These are phyloP conservation scores for Chaenodraco wilsoni DNA, from an alignment of 2,797 vertebrate genomes.

Conservation along the genomic window DNA sequence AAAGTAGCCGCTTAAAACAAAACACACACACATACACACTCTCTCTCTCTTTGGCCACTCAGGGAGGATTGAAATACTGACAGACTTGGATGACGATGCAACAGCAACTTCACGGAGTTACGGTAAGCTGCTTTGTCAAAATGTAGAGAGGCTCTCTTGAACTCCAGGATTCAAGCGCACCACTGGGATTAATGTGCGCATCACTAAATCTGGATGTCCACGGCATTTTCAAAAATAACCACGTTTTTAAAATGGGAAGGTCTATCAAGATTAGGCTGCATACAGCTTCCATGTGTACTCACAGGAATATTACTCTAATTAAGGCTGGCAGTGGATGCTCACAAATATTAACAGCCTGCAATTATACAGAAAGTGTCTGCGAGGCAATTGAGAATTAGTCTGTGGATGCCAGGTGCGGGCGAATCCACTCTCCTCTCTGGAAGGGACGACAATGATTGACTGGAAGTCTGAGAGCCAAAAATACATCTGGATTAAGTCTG, in stretches of 20 bases:
- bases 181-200: conserved; percentile 67
- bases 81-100: conserved; percentile 79
- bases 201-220: conserved; percentile 53
- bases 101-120: conserved; percentile 77
- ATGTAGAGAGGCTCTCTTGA: conserved; percentile 70
- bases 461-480: conserved; percentile 58
- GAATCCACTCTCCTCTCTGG: conserved; percentile 51
- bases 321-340: conserved; percentile 61
- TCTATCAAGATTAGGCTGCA: conserved; percentile 42
- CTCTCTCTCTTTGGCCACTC: conserved; percentile 49
- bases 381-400: conserved; percentile 58
- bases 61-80: conserved; percentile 63
- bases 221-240: conserved; percentile 55
- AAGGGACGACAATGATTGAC: conserved; percentile 61
- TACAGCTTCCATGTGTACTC: conserved; percentile 52
- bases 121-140: conserved; percentile 81
- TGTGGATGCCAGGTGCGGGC: conserved; percentile 62
- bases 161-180: conserved; percentile 53
- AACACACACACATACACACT: not conserved
- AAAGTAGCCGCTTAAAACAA: not conserved
- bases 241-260: conserved; percentile 41
- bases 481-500: conserved; percentile 73
- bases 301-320: conserved; percentile 68
- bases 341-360: conserved; percentile 68
- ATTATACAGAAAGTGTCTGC: conserved; percentile 62